A percentile compares a stretch with the other conserved stretches of the same genome.
Evolutionary conservation across 2,888 invertebrate species (phyloP).

Genomic region (Trissonchulus sp.): DNA sequence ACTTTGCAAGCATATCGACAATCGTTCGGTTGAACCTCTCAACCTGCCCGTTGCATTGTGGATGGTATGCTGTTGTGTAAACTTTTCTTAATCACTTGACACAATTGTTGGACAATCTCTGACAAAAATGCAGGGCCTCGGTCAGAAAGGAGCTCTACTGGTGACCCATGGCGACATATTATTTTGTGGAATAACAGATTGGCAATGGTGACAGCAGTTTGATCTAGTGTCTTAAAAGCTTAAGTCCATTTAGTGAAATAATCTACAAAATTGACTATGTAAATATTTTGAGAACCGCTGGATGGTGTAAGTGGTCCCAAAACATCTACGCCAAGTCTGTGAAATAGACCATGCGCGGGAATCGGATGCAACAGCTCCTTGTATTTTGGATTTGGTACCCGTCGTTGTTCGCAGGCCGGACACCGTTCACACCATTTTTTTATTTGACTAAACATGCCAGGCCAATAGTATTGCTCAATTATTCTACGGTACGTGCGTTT

Average conservation of each 20-base stretch:
- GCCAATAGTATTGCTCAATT: slow-evolving; percentile 34
- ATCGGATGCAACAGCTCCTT: slow-evolving; percentile 29
- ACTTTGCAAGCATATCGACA: slow-evolving; percentile 36
- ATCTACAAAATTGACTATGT: slow-evolving; percentile 36
- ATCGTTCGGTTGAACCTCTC: slow-evolving; percentile 41
- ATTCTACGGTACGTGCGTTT: slow-evolving; percentile 33
- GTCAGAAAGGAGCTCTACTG: slow-evolving; percentile 37
- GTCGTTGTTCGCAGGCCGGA: slow-evolving; percentile 33
- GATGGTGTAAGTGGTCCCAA: slow-evolving; percentile 38
- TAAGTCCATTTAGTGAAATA: slow-evolving; percentile 36
- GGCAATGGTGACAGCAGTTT: slow-evolving; percentile 44
- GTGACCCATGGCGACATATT: slow-evolving; percentile 34
- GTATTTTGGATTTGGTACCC: slow-evolving; percentile 7
- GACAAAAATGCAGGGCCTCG: slow-evolving; percentile 36
- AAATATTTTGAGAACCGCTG: slow-evolving; percentile 34
- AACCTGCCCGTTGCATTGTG: slow-evolving; percentile 36
- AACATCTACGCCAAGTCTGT: slow-evolving; percentile 37
- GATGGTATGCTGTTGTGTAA: slow-evolving; percentile 33
- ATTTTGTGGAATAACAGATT: slow-evolving; percentile 35
- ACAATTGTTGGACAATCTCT: slow-evolving; percentile 31
- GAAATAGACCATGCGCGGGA: slow-evolving; percentile 35
- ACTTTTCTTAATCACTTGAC: slow-evolving; percentile 30
- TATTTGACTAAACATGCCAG: slow-evolving; percentile 32
- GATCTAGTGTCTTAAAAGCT: slow-evolving; percentile 43
- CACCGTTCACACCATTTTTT: slow-evolving; percentile 31